A percentile compares a stretch with the other conserved stretches of the same genome.
phyloP scores from a whole-genome alignment of 2,113 vertebrate genomes.

The Catharus minimus region DNA sequence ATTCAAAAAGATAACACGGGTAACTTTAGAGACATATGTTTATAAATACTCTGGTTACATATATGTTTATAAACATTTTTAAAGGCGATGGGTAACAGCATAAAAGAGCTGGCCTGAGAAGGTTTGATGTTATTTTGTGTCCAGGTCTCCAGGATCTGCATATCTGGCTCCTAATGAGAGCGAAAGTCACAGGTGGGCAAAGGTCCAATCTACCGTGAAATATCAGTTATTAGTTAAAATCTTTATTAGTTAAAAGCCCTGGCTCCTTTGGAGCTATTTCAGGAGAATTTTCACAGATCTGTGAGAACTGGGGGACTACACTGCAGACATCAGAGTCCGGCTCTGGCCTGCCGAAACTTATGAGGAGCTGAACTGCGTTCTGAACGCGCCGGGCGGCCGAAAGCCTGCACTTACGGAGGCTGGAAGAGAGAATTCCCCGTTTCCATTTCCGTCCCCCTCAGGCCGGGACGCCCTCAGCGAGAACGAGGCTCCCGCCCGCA shows the following conservation, averaged over 20 bases:
- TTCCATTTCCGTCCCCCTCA: background rate
- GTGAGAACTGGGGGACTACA: background rate
- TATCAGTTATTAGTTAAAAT: too few species aligned
- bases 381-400: background rate
- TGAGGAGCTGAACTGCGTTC: background rate
- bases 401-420: fast-evolving
- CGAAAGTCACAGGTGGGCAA: fast-evolving
- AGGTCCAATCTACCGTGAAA: background rate
- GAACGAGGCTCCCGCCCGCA: background rate
- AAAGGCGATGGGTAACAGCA: background rate
- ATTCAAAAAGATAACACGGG: background rate
- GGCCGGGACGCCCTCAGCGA: background rate
- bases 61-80: background rate
- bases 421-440: too few species aligned
- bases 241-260: background rate
- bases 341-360: background rate
- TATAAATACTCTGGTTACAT: background rate
- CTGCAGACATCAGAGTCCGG: background rate
- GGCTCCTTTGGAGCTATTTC: fast-evolving
- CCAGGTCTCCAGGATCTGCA: fast-evolving
- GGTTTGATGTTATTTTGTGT: fast-evolving
- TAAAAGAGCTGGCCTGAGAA: background rate
- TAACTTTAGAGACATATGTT: background rate
- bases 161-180: background rate
- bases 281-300: background rate